Evolutionary conservation across 2,888 invertebrate species (phyloP).

Genomic region (Spilarctia lutea): DNA sequence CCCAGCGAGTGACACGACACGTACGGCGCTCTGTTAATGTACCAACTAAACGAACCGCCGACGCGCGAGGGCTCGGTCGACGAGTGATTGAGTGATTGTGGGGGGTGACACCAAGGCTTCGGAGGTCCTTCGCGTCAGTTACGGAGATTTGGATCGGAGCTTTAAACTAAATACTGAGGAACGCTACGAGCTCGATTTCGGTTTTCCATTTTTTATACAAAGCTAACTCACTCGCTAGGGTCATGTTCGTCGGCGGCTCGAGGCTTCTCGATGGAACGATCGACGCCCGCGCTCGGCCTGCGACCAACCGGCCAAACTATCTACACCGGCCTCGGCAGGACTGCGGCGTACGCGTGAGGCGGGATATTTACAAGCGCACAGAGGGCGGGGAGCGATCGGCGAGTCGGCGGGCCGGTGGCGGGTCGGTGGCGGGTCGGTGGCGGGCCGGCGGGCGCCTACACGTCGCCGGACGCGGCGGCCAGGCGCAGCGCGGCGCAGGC

Average conservation of each 20-base stretch:
- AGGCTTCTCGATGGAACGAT: not conserved
- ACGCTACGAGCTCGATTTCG: not conserved
- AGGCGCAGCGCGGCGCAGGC: slow-evolving; percentile 74
- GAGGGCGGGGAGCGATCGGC: not conserved
- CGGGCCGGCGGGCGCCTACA: slow-evolving; percentile 22
- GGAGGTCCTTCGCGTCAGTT: not conserved
- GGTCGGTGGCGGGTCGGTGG: slow-evolving; percentile 3
- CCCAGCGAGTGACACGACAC: slow-evolving; percentile 36
- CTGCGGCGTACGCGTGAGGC: not conserved
- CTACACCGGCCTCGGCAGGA: slow-evolving; percentile 7
- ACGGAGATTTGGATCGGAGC: not conserved
- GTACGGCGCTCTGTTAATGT: slow-evolving; percentile 9
- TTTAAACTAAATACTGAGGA: not conserved
- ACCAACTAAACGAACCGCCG: slow-evolving; percentile 5
- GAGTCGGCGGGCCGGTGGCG: not conserved
- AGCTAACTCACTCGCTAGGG: not conserved
- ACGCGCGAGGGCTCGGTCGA: not conserved
- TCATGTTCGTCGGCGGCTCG: not conserved
- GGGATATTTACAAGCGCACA: not conserved
- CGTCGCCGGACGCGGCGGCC: slow-evolving; percentile 64
- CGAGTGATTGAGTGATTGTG: too few species aligned
- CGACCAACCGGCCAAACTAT: not conserved
- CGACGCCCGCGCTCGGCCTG: not conserved
- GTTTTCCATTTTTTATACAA: not conserved
- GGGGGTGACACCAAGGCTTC: not conserved